Evolutionary conservation across 2,113 vertebrate genomes (phyloP).

Genomic region (Chaenocephalus aceratus): DNA sequence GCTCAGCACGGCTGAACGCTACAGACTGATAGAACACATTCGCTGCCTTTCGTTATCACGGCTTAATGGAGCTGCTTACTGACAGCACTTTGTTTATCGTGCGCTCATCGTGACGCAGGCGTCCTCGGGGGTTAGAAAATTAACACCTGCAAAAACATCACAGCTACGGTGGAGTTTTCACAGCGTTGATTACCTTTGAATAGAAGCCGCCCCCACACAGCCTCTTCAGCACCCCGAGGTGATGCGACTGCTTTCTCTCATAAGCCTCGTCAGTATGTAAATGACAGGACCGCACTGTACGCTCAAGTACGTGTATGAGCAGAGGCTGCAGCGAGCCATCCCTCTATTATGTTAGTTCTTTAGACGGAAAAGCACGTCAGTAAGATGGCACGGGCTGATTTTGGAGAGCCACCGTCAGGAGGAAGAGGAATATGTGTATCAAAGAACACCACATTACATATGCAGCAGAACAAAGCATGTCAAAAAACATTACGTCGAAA

Average conservation of each 20-base stretch:
- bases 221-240: constrained; percentile 41
- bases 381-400: not conserved
- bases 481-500: no score
- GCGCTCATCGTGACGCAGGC: not conserved
- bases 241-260: constrained; percentile 42
- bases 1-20: constrained; percentile 26
- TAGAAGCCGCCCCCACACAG: constrained; percentile 36
- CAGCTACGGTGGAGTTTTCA: constrained; percentile 9
- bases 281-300: constrained; percentile 39
- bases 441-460: not conserved
- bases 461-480: not conserved
- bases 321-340: constrained; percentile 25
- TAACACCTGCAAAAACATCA: constrained; percentile 29
- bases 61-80: not conserved
- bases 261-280: constrained; percentile 34
- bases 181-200: constrained; percentile 54
- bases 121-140: constrained; percentile 29
- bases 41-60: not conserved
- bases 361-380: not conserved
- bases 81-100: constrained; percentile 17
- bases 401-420: not conserved
- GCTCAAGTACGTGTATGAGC: constrained; percentile 11
- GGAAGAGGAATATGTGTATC: not conserved
- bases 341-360: not conserved
- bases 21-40: not conserved